These are phyloP conservation scores for Ammodytes marinus DNA, from an alignment of 2,113 vertebrate species.

Conservation along the genomic window DNA sequence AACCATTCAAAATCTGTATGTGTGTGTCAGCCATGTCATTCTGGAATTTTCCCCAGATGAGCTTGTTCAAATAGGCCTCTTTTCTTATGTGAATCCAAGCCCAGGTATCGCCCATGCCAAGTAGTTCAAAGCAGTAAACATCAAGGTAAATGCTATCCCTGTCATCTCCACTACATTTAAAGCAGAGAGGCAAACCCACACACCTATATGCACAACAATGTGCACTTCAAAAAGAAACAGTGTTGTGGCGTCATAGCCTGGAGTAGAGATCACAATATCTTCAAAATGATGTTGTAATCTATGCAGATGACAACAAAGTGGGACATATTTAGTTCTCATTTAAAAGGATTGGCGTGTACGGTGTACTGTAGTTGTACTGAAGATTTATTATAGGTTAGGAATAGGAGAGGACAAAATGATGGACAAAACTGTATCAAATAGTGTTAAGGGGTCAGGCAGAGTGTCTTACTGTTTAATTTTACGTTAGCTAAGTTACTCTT, in stretches of 20 bases:
- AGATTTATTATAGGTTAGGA: neutral
- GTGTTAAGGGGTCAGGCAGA: neutral
- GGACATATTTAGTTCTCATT: constrained; percentile 29
- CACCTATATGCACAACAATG: constrained; percentile 58
- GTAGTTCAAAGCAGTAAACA: constrained; percentile 82
- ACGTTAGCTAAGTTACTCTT: neutral
- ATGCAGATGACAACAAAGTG: constrained; percentile 35
- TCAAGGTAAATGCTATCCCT: constrained; percentile 84
- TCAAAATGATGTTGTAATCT: constrained; percentile 55
- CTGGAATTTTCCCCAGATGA: constrained; percentile 78
- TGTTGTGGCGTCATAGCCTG: constrained; percentile 50
- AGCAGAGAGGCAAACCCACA: constrained; percentile 64
- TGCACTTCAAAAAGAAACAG: constrained; percentile 64
- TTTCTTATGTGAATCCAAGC: constrained; percentile 71
- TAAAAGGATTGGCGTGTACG: constrained; percentile 1
- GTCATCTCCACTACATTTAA: constrained; percentile 79
- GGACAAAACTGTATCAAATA: neutral
- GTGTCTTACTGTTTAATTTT: neutral
- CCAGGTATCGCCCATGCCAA: constrained; percentile 72
- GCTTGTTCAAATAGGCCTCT: constrained; percentile 82
- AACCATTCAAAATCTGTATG: constrained; percentile 70
- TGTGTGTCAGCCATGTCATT: constrained; percentile 77
- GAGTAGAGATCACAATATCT: constrained; percentile 63
- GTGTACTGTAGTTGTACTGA: neutral
- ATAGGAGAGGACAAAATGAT: neutral